Evolutionary conservation across 2,113 vertebrate species (phyloP), one percentile per base, ranked within the genome.

Genomic region (Aphelocoma coerulescens): DNA sequence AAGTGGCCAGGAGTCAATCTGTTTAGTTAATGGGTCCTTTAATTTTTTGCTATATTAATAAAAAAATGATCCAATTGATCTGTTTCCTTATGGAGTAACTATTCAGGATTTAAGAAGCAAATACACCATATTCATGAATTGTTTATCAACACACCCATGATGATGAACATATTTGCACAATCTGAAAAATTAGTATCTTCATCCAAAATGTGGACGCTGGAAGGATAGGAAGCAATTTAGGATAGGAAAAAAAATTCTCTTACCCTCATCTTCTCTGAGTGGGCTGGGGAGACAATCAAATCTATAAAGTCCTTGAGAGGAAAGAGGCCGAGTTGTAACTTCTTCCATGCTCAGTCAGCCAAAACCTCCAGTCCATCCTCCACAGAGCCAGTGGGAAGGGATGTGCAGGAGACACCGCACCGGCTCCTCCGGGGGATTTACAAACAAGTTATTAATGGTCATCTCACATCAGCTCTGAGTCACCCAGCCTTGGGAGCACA

Each of bases 181-280:
- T 82, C 84, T 91, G 76, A 95, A 97, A 97, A 97, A 95, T 67
- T 18, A 85, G 58, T 55, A 93, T 93, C 92, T 97, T 97, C 87
- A 95, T 95, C 95, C 88, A 89, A 96, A 96, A 95, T 20, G 89
- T 62, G 7, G 35, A 57, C 3, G 37, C 91, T 90, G 82, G 95
- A 69, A 93, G 71, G 79, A 85, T 93, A 71, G 54, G 63, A 80
- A 91, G 52, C 35, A 85, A 87, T 85, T 93, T 35, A 89, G 84
- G 51, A 88, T 0, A 49, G 41, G 85, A 71, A 67, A 83, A 83
- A 62, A 79, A 91, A 78, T 77, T 88, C 72, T 90, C 84, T 93
- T 92, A 97, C 95, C 94, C 92, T 84, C 77, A 48, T 88, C 69
- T 95, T 91, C 85, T 94, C 76, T 13, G 27, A 76, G 41, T 27